These are phyloP conservation scores for Cynaeus angustus DNA, from an alignment of 2,888 invertebrate species.

Conservation along the genomic window DNA sequence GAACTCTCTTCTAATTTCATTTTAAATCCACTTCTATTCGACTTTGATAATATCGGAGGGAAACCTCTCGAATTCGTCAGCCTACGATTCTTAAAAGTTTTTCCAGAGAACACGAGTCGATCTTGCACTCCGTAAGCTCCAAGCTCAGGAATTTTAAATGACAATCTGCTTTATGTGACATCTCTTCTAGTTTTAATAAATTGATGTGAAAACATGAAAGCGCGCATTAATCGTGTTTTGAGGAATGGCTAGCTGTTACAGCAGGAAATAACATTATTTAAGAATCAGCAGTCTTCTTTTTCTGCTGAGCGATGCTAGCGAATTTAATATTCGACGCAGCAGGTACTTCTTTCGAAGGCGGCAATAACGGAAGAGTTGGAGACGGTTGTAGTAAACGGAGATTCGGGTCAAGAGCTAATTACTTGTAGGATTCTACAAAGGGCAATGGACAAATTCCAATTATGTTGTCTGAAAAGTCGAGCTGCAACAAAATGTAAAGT, in stretches of 20 bases:
- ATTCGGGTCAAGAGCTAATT: constrained; percentile 4
- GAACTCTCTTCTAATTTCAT: constrained; percentile 2
- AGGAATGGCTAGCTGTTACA: neutral
- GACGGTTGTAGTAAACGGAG: neutral
- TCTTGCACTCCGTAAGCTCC: constrained; percentile 9
- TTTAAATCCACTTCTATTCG: constrained; percentile 5
- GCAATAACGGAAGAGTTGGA: neutral
- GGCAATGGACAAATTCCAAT: no score
- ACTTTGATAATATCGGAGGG: constrained; percentile 4
- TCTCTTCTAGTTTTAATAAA: constrained; percentile 17
- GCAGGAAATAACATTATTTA: constrained; percentile 19
- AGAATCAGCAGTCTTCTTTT: constrained; percentile 12
- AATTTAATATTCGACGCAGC: constrained; percentile 38
- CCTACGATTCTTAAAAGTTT: constrained; percentile 19
- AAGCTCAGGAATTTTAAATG: constrained; percentile 29
- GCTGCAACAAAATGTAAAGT: no score
- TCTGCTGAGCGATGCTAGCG: constrained; percentile 22
- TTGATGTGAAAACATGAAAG: neutral
- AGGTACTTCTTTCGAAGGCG: constrained; percentile 23
- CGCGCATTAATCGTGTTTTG: neutral
- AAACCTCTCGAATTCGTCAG: neutral
- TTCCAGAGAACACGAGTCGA: constrained; percentile 12
- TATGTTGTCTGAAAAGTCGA: no score
- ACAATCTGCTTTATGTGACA: constrained; percentile 31
- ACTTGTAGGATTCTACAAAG: no score